Conservation (phyloP, 2,888 invertebrate genomes). For the Amitus sp. region DNA sequence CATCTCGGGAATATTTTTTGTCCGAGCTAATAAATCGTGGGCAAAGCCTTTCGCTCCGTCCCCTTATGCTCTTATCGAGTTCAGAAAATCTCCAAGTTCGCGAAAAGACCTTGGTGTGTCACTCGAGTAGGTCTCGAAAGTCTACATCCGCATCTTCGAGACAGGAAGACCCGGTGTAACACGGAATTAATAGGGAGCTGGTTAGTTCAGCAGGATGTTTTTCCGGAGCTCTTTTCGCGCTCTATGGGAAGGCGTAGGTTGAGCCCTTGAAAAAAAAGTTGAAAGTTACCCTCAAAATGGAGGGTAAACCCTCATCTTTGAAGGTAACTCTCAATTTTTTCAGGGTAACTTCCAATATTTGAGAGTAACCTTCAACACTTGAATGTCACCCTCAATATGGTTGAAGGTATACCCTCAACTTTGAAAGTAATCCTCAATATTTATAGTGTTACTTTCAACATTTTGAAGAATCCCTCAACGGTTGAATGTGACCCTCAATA, state of each 20-base stretch:
- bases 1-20: conserved; percentile 4
- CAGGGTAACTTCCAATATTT: no score
- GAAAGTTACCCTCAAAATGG: no score
- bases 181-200: conserved; percentile 27
- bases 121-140: conserved; percentile 22
- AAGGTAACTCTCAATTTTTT: no score
- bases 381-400: no score
- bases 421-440: no score
- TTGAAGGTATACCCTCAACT: no score
- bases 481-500: no score
- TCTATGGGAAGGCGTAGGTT: conserved; percentile 37
- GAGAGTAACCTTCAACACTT: no score
- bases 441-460: no score
- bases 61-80: conserved; percentile 18
- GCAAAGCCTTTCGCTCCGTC: not conserved
- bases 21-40: conserved; percentile 4
- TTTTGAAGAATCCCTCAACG: no score
- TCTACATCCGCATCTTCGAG: conserved; percentile 14
- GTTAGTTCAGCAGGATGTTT: conserved; percentile 36
- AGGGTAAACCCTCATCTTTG: no score
- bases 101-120: conserved; percentile 7
- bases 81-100: conserved; percentile 12
- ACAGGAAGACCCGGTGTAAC: conserved; percentile 11
- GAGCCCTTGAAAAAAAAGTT: no score
- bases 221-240: conserved; percentile 29